Base-by-base conservation (phyloP, 1,140 invertebrate genomes). In the Carposina sasakii region DNA sequence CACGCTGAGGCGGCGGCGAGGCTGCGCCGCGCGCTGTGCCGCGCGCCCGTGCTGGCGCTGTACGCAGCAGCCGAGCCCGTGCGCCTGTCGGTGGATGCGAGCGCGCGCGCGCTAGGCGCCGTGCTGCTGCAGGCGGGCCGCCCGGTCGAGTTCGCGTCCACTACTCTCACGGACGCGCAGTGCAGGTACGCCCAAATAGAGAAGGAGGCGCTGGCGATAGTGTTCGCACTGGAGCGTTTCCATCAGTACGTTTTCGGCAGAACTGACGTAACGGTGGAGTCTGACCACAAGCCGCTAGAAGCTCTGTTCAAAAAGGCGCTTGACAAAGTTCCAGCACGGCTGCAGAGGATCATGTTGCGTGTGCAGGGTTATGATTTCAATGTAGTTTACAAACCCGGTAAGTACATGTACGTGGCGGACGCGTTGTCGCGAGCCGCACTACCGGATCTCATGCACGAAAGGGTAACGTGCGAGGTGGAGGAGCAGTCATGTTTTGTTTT, bases 361-460 rank as follows among this genome's bases (percentile, higher is more conserved):
- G 22, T 30, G 13, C 44, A 31, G 19, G 22, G 28, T 23, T 45
- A 31, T 23, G 22, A 20, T 48, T 67, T 86, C 19, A 52, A 65
- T 17, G 47, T 86, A 4, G 24, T 42, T 10, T 87, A 76, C 52
- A 61, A 62, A 43, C 71, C 68, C 23, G 81, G 78, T 2, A 82
- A 72, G 67, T 47, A 63, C 19, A 48, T 85, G 41, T 63, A 60
- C 45, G 48, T 79, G 28, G 28, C 28, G 12, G 28, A 30, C 6
- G 15, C 28, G 2, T 30, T 30, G 15, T 30, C 28, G 1, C 12
- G 28, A 30, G 28, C 28, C 10, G 28, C 28, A 30, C 15, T 30
- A 13, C 28, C 28, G 12, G 28, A 30, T n/a, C 15, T 30, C 12
- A 30, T 30, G 28, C 28, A 30, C 2, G 28, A 30, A 2, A 30